These are phyloP conservation scores for Amblyteles armatorius DNA, from an alignment of 2,888 invertebrate species.

Conservation along the genomic window DNA sequence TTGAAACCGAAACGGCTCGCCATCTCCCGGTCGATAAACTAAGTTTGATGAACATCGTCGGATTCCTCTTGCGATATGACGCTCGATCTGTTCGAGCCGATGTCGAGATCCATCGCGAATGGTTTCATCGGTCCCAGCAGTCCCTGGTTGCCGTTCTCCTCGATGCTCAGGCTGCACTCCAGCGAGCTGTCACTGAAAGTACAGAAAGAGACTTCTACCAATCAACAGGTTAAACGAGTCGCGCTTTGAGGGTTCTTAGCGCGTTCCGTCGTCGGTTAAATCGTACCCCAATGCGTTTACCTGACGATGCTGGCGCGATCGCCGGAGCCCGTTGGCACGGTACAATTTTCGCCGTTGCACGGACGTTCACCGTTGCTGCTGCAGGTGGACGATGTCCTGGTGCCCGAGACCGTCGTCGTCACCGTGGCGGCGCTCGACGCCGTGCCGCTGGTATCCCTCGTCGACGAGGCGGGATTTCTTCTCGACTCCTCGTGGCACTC, in stretches of 20 bases:
- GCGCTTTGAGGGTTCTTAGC: slow-evolving; percentile 27
- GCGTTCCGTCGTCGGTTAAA: slow-evolving; percentile 67
- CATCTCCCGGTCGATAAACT: slow-evolving; percentile 56
- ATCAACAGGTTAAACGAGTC: slow-evolving; percentile 76
- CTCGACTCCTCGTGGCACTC: slow-evolving; percentile 91
- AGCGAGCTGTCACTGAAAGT: slow-evolving; percentile 86
- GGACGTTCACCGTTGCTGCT: slow-evolving; percentile 77
- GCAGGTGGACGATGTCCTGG: slow-evolving; percentile 72
- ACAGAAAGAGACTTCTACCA: slow-evolving; percentile 82
- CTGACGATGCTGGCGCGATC: slow-evolving; percentile 82
- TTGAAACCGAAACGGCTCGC: slow-evolving; percentile 26
- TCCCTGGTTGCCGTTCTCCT: slow-evolving; percentile 79
- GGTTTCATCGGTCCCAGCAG: slow-evolving; percentile 85
- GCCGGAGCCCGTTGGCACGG: slow-evolving; percentile 72
- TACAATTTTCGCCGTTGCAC: slow-evolving; percentile 78
- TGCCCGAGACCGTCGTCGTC: slow-evolving; percentile 51
- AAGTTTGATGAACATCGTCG: slow-evolving; percentile 77
- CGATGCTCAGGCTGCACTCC: slow-evolving; percentile 86
- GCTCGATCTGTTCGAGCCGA: slow-evolving; percentile 87
- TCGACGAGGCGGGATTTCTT: slow-evolving; percentile 73
- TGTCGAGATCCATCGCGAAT: slow-evolving; percentile 88
- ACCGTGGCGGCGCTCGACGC: slow-evolving; percentile 25
- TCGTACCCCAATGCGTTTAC: slow-evolving; percentile 80
- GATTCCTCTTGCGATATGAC: slow-evolving; percentile 86
- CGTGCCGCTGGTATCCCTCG: neutral